Evolutionary conservation across 2,797 vertebrate species (phyloP).

Genomic region (Melanotaenia nigrans): DNA sequence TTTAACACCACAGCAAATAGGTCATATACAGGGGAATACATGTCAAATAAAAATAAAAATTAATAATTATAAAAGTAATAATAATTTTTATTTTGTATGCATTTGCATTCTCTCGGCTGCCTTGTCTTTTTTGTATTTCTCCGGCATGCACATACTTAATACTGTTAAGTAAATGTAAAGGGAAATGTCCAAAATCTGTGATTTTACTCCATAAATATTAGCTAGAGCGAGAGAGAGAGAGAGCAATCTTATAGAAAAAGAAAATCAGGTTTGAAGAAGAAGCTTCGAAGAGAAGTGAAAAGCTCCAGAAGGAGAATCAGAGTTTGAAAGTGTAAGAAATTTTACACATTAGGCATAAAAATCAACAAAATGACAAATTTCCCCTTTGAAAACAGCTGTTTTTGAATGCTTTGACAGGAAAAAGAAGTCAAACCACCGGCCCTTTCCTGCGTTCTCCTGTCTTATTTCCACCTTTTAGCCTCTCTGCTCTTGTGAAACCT

Average conservation of each 20-base stretch:
- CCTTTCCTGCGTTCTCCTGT: not conserved
- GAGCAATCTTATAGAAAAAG: not conserved
- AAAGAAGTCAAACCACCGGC: not conserved
- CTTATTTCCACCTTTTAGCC: conserved; percentile 20
- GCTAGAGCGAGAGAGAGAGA: no score
- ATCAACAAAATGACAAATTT: not conserved
- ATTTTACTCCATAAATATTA: no score
- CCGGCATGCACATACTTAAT: no score
- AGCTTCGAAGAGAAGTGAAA: no score
- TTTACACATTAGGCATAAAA: not conserved
- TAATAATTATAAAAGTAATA: not conserved
- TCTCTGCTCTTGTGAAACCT: conserved; percentile 2
- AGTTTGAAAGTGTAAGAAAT: no score
- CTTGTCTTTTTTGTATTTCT: no score
- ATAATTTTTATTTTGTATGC: not conserved
- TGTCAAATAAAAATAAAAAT: not conserved
- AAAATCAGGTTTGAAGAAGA: not conserved
- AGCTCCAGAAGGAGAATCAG: no score
- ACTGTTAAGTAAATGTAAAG: no score
- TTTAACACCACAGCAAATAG: not conserved
- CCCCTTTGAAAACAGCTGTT: not conserved
- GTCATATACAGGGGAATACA: not conserved
- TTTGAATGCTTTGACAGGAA: conserved; percentile 5
- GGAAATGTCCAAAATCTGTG: no score
- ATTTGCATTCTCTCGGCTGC: not conserved